Evolutionary conservation across 2,797 vertebrate species (phyloP).

Genomic region (Cossypha heuglini): DNA sequence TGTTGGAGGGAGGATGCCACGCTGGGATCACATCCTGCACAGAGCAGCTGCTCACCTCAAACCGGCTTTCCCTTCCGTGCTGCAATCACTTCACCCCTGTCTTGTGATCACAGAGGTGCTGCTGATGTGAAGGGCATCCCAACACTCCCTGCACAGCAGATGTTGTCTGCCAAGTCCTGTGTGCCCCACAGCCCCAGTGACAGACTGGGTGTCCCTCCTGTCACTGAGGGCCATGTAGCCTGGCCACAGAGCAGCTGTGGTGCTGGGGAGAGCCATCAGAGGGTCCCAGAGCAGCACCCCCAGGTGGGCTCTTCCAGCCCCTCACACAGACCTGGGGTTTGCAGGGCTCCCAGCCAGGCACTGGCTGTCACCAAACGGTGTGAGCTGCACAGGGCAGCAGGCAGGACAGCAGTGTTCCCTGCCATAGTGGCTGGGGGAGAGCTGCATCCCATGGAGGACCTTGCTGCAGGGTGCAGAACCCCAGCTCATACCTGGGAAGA

Average conservation of each 20-base stretch:
- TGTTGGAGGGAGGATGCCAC: background rate
- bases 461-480: accelerated
- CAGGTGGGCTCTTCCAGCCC: background rate
- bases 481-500: background rate
- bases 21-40: background rate
- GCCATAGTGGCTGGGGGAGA: background rate
- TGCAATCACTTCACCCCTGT: background rate
- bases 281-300: background rate
- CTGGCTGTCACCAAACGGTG: background rate
- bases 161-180: accelerated
- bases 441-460: background rate
- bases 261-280: accelerated
- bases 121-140: background rate
- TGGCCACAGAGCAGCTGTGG: accelerated
- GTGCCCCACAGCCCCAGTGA: accelerated
- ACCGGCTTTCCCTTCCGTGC: background rate
- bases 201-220: background rate
- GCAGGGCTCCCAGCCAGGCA: background rate
- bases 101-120: background rate
- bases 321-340: background rate
- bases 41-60: background rate
- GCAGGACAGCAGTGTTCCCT: accelerated
- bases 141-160: background rate
- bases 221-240: accelerated
- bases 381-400: background rate